phyloP scores from a whole-genome alignment of 1,140 invertebrate species.

The Pseudomyrmex concolor region DNA sequence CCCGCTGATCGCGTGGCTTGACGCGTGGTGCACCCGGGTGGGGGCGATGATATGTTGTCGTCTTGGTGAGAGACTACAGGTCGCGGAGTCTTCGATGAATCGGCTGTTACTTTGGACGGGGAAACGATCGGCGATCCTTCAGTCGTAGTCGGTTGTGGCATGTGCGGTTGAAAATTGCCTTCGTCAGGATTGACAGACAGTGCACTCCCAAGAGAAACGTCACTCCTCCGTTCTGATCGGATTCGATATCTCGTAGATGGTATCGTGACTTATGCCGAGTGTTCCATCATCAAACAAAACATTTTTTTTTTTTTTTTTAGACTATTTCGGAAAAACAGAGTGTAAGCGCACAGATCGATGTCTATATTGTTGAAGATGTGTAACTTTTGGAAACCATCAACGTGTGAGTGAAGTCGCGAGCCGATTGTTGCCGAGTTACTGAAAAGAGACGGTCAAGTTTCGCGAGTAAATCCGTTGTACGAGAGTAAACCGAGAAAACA shows the following conservation, averaged over 20 bases:
- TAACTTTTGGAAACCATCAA: neutral
- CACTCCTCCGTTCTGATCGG: slow-evolving; percentile 9
- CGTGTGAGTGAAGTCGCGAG: slow-evolving; percentile 9
- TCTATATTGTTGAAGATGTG: neutral
- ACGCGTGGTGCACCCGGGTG: slow-evolving; percentile 67
- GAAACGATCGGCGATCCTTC: slow-evolving; percentile 27
- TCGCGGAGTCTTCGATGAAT: slow-evolving; percentile 42
- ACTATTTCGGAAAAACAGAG: neutral
- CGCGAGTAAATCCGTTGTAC: neutral
- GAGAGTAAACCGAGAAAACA: neutral
- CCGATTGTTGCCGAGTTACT: slow-evolving; percentile 25
- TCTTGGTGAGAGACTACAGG: slow-evolving; percentile 51
- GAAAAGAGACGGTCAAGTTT: neutral
- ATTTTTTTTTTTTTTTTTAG: slow-evolving; percentile 8
- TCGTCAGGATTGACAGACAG: neutral
- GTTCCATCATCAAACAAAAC: neutral
- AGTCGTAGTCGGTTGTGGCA: neutral
- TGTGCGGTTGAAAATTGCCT: neutral
- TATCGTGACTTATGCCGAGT: neutral
- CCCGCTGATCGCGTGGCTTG: slow-evolving; percentile 72
- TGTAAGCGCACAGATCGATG: slow-evolving; percentile 4
- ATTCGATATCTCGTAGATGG: neutral
- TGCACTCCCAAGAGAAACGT: neutral
- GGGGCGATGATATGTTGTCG: slow-evolving; percentile 63
- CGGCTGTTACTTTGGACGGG: slow-evolving; percentile 41